A percentile compares a stretch with the other conserved stretches of the same genome.
These are phyloP conservation scores for Petaurus breviceps DNA, from an alignment of 2,113 vertebrate species.

Conservation along the genomic window DNA sequence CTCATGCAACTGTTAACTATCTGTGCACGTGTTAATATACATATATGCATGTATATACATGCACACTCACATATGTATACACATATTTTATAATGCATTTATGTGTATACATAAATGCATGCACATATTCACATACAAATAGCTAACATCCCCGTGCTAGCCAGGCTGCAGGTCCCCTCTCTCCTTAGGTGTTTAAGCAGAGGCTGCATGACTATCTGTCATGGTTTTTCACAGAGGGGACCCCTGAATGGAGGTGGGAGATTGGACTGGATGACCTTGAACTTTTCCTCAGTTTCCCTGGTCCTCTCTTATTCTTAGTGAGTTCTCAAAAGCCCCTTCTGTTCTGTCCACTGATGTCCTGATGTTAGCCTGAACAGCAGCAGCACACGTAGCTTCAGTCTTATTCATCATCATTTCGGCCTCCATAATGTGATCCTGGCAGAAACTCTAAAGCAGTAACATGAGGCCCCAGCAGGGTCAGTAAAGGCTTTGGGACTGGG, in stretches of 20 bases:
- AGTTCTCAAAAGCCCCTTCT: accelerated
- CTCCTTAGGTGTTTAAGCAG: not conserved
- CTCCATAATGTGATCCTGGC: not conserved
- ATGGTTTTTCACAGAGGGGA: not conserved
- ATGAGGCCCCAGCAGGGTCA: not conserved
- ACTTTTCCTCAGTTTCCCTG: not conserved
- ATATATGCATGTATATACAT: not conserved
- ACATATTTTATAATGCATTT: no score
- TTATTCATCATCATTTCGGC: not conserved
- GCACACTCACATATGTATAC: not conserved
- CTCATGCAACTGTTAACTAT: not conserved
- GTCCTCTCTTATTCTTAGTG: not conserved
- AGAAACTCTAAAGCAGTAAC: not conserved
- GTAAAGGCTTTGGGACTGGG: not conserved
- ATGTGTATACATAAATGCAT: not conserved
- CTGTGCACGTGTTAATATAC: not conserved
- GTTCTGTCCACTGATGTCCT: not conserved
- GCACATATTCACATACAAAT: not conserved
- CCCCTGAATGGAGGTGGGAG: not conserved
- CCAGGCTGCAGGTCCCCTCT: not conserved
- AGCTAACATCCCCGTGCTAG: not conserved
- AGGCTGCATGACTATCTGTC: not conserved
- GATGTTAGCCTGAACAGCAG: not conserved
- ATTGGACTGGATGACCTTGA: not conserved
- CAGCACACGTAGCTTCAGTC: not conserved